Conservation (phyloP, 2,113 vertebrate genomes). For the Etia nguti region DNA sequence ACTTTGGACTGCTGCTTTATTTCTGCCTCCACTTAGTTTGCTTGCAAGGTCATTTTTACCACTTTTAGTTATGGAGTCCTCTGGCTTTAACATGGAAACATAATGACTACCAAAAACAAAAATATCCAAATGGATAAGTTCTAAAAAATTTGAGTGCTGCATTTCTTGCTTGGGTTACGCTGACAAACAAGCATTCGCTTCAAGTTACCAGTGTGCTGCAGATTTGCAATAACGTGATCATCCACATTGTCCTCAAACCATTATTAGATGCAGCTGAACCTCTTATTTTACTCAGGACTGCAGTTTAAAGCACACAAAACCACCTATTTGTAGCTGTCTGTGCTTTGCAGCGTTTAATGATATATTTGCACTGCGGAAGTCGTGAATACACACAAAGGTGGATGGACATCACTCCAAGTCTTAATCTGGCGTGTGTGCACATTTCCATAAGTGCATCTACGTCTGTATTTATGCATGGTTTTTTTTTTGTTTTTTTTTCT, state of each 20-base stretch:
- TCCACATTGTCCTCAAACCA: background rate
- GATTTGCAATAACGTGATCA: slow-evolving; percentile 36
- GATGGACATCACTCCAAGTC: background rate
- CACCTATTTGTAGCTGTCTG: slow-evolving; percentile 2
- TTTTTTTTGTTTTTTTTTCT: background rate
- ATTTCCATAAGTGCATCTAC: background rate
- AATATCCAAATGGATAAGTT: background rate
- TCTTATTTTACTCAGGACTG: background rate
- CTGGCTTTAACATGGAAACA: background rate
- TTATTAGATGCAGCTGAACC: slow-evolving; percentile 28
- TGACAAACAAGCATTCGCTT: background rate
- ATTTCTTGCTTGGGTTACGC: background rate
- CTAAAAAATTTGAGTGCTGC: background rate
- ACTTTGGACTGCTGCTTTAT: background rate
- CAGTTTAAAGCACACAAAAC: slow-evolving; percentile 39
- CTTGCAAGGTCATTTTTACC: background rate
- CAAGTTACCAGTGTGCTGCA: background rate
- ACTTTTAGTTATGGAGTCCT: background rate
- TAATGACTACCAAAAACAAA: background rate
- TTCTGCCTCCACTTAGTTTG: background rate
- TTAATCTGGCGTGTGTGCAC: background rate
- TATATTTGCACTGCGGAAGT: slow-evolving; percentile 46
- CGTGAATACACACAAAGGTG: slow-evolving; percentile 10
- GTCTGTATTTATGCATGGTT: slow-evolving; percentile 15
- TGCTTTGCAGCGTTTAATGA: slow-evolving; percentile 39